These are phyloP conservation scores for Zapus hudsonius DNA, from an alignment of 2,113 vertebrate species.

Conservation along the genomic window DNA sequence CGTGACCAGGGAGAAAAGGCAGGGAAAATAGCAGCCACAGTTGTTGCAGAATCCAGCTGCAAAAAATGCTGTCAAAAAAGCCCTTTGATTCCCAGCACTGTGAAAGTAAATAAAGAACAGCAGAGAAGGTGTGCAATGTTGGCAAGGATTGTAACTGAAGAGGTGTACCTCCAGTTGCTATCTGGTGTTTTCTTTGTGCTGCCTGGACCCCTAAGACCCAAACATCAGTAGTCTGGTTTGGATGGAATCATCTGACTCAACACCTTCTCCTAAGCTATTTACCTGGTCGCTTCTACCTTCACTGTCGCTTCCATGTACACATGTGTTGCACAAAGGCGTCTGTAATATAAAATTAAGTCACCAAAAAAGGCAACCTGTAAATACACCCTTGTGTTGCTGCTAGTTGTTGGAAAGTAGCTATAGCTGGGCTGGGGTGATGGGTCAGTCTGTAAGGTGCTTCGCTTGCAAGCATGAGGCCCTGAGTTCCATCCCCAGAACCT, in stretches of 20 bases:
- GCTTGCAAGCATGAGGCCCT: too few species aligned
- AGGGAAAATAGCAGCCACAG: neutral
- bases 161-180: neutral
- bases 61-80: neutral
- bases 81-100: neutral
- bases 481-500: too few species aligned
- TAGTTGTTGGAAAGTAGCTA: neutral
- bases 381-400: neutral
- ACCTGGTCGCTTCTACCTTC: neutral
- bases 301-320: neutral
- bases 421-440: neutral
- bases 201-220: neutral
- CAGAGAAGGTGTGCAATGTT: neutral
- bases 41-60: neutral
- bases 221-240: neutral
- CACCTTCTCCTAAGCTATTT: neutral
- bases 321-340: neutral
- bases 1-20: neutral
- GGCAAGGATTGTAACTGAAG: conserved; percentile 11
- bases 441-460: too few species aligned
- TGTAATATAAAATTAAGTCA: neutral
- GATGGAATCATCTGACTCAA: conserved; percentile 4
- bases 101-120: neutral
- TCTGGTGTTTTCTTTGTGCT: neutral
- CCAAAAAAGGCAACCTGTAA: neutral